Evolutionary conservation across 2,797 vertebrate species (phyloP).

Genomic region (Anas capensis): DNA sequence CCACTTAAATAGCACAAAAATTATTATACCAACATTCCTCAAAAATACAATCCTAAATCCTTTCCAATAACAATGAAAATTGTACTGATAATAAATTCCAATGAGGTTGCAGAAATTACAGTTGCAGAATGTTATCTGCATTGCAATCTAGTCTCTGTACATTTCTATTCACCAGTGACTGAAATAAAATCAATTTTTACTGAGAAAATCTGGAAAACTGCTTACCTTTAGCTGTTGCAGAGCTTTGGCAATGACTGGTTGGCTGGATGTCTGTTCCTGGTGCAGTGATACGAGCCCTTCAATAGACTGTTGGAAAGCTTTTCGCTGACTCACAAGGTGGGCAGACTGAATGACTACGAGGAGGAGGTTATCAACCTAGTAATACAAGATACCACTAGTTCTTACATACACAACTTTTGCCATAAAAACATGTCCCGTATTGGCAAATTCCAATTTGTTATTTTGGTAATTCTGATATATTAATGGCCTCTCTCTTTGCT

Average conservation of each 20-base stretch:
- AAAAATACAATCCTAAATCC: background rate
- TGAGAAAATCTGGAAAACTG: background rate
- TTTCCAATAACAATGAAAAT: background rate
- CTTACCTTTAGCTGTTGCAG: constrained; percentile 94
- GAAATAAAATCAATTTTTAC: background rate
- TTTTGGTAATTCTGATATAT: background rate
- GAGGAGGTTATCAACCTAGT: constrained; percentile 91
- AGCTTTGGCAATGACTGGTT: constrained; percentile 92
- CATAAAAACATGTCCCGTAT: background rate
- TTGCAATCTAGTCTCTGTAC: background rate
- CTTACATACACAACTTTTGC: background rate
- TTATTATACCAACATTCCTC: background rate
- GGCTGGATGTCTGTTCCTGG: constrained; percentile 97
- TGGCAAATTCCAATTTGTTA: background rate
- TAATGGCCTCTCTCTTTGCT: background rate
- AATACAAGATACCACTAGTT: background rate
- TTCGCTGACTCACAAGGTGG: constrained; percentile 91
- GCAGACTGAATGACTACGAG: constrained; percentile 95
- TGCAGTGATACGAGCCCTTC: constrained; percentile 90
- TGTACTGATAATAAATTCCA: background rate
- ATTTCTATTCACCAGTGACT: background rate
- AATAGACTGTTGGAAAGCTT: constrained; percentile 92
- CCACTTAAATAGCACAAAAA: background rate
- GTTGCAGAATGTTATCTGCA: background rate
- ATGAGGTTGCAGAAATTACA: background rate